Evolutionary conservation across 2,797 vertebrate genomes (phyloP).

Genomic region (Peromyscus eremicus): DNA sequence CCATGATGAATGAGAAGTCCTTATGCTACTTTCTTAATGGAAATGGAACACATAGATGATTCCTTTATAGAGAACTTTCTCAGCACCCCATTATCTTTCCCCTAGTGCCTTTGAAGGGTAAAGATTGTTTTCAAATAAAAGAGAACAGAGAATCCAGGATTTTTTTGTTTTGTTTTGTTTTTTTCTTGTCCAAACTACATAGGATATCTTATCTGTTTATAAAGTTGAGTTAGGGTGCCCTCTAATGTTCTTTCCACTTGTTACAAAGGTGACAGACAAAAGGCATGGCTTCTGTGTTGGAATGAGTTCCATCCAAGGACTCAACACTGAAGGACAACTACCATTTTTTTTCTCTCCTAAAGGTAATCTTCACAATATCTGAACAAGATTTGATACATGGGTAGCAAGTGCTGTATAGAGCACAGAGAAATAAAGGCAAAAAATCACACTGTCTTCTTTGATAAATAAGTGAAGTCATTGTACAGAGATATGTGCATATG

Average conservation of each 20-base stretch:
- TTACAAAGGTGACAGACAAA: constrained; percentile 35
- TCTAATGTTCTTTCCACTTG: constrained; percentile 66
- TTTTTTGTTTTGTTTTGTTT: not conserved
- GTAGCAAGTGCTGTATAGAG: not conserved
- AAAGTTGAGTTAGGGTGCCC: constrained; percentile 73
- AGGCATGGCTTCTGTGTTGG: not conserved
- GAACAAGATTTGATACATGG: not conserved
- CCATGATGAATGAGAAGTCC: not conserved
- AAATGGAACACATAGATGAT: not conserved
- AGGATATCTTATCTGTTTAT: not conserved
- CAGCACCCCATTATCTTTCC: not conserved
- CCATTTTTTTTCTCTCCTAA: not conserved
- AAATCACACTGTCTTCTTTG: not conserved
- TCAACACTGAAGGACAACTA: not conserved
- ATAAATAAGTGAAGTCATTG: not conserved
- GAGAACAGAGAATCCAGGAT: not conserved
- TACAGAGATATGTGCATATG: not conserved
- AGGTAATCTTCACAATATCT: not conserved
- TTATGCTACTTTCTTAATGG: not conserved
- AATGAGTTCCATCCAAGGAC: constrained; percentile 40
- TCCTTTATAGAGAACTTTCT: not conserved
- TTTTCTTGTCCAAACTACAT: not conserved
- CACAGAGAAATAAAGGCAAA: not conserved
- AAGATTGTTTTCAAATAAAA: not conserved
- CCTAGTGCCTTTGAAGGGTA: not conserved